phyloP scores from a whole-genome alignment of 2,888 invertebrate species.

The Allygus modestus region DNA sequence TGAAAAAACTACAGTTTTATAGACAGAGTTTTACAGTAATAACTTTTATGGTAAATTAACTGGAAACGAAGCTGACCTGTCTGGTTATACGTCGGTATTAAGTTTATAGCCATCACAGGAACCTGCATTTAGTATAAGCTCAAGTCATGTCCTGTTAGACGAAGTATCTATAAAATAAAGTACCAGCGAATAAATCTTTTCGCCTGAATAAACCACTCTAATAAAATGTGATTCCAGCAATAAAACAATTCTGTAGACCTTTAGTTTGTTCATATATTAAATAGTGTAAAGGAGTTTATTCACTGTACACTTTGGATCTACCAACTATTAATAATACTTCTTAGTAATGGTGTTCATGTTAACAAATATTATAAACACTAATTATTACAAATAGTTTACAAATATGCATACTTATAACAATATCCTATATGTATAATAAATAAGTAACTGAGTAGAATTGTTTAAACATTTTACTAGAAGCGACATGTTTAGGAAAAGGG shows the following conservation, averaged over 20 bases:
- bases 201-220: neutral
- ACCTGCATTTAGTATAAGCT: neutral
- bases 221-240: neutral
- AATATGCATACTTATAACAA: too few relatives aligned
- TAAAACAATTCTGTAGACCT: slow-evolving; percentile 1
- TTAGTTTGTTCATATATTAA: neutral
- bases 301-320: neutral
- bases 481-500: too few relatives aligned
- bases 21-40: neutral
- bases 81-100: neutral
- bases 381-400: too few relatives aligned
- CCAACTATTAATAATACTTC: too few relatives aligned
- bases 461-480: too few relatives aligned
- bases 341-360: too few relatives aligned
- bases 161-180: slow-evolving; percentile 46
- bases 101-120: neutral
- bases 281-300: neutral
- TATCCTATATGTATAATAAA: too few relatives aligned
- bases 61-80: neutral
- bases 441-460: too few relatives aligned
- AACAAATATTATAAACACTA: too few relatives aligned
- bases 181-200: slow-evolving; percentile 29
- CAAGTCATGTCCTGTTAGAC: slow-evolving; percentile 17
- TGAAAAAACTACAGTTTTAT: too few relatives aligned
- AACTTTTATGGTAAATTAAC: neutral